Base-by-base conservation (phyloP, 2,113 vertebrate genomes). In the Indicator indicator region DNA sequence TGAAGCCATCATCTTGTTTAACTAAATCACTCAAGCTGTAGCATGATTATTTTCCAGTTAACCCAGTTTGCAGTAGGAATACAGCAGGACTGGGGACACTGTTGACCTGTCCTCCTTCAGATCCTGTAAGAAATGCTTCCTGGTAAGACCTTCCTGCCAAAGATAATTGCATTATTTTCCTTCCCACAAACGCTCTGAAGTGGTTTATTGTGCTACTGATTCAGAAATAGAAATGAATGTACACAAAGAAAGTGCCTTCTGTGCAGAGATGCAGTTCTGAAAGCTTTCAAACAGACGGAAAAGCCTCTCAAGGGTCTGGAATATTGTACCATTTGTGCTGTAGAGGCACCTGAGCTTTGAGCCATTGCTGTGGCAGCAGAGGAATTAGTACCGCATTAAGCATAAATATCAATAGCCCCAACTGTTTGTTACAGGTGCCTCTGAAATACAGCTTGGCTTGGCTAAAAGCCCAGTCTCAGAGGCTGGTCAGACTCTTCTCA, bases 381-480 rank as follows among this genome's bases (percentile, higher is more conserved):
- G 44, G 69, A 81, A 78, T 93, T 86, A 90, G 44, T n/a, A n/a
- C 69, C 78, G 69, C 74, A 27, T 92, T 82, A 78, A 81, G 56
- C 60, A 72, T 81, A 79, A 91, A 71, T 90, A 88, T 78, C 73
- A 69, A 12, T 83, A 70, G 36, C 44, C 85, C 20, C 48, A 16
- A 54, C 71, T 78, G 71, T 55, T 88, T 85, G 71, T 83, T 81
- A 63, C 48, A 90, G 92, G 56, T 86, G n/a, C 63, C 50, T 78
- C 86, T 86, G 77, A 94, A 93, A 88, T 86, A 82, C 50, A 70
- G 50, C 63, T 84, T 79, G 48, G 36, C 58, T 86, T 92, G 91
- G 80, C 83, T 64, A 65, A 74, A 65, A 91, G 54, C 75, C 65
- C 2, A 2, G 65, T 76, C 56, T 91, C 17, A 4, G 46, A 56